These are phyloP conservation scores for Seriola quinqueradiata DNA, from an alignment of 2,113 vertebrate genomes.

Conservation along the genomic window DNA sequence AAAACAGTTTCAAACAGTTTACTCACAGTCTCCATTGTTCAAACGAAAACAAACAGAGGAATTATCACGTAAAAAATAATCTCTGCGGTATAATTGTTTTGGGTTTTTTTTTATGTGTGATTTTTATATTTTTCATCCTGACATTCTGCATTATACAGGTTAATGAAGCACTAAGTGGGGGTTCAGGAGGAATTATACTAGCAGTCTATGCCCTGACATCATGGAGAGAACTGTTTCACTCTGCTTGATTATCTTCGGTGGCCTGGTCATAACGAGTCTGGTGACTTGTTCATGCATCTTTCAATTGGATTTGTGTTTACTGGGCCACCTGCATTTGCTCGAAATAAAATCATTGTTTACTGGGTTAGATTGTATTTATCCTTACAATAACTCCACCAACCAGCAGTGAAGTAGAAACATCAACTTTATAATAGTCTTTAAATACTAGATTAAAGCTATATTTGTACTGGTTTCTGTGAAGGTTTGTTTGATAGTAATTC, in stretches of 20 bases:
- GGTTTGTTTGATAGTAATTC: background rate
- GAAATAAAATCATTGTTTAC: background rate
- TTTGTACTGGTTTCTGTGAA: background rate
- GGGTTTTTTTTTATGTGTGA: conserved; percentile 39
- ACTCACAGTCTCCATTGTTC: conserved; percentile 52
- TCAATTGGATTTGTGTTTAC: conserved; percentile 16
- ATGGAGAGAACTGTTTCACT: conserved; percentile 36
- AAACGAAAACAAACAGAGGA: conserved; percentile 50
- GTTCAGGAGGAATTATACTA: conserved; percentile 48
- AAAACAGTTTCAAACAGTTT: conserved; percentile 63
- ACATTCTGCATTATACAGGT: conserved; percentile 58
- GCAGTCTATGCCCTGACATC: conserved; percentile 24
- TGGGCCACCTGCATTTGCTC: background rate
- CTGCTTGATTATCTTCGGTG: conserved; percentile 25
- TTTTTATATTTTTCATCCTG: conserved; percentile 46
- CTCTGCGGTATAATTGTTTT: conserved; percentile 68
- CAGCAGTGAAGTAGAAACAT: background rate
- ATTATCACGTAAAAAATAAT: conserved; percentile 56
- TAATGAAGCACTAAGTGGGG: conserved; percentile 53
- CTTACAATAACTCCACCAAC: background rate
- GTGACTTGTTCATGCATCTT: conserved; percentile 21
- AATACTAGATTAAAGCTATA: background rate
- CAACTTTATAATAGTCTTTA: background rate
- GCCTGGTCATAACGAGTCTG: conserved; percentile 22
- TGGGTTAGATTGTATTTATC: background rate